Conservation (phyloP, 1,140 invertebrate genomes). For the Drosophila varians region DNA sequence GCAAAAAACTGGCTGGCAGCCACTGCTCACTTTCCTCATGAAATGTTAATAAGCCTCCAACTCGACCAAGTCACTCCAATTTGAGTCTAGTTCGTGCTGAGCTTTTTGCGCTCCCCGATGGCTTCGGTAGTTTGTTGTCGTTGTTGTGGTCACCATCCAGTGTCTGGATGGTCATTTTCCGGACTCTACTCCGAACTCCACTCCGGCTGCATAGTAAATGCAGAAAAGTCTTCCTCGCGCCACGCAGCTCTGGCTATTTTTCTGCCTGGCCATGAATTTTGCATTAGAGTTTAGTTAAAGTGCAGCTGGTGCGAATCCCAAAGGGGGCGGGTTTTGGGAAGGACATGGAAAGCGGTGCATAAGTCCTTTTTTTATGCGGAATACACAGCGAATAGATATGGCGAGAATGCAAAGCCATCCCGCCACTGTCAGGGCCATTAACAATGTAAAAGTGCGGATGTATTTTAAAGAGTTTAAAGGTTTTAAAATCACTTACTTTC, state of each 20-base stretch:
- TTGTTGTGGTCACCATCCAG: constrained; percentile 58
- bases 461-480: constrained; percentile 43
- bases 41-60: constrained; percentile 39
- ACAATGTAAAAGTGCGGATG: constrained; percentile 31
- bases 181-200: constrained; percentile 21
- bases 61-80: constrained; percentile 26
- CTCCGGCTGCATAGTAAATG: constrained; percentile 64
- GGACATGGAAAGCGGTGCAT: constrained; percentile 10
- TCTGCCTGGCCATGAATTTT: constrained; percentile 71
- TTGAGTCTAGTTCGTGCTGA: constrained; percentile 23
- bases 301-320: constrained; percentile 73
- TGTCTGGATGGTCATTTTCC: constrained; percentile 62
- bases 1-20: constrained; percentile 11
- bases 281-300: constrained; percentile 80
- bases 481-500: too few species aligned
- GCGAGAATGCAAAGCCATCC: constrained; percentile 15
- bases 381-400: constrained; percentile 23
- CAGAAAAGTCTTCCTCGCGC: constrained; percentile 43
- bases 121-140: constrained; percentile 15
- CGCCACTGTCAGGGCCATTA: constrained; percentile 33
- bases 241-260: constrained; percentile 34
- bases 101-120: constrained; percentile 4
- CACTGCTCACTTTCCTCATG: constrained; percentile 41
- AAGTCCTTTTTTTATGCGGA: constrained; percentile 36
- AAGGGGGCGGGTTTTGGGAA: constrained; percentile 2